These are phyloP conservation scores for Channa striata DNA, from an alignment of 2,797 vertebrate genomes.

Conservation along the genomic window DNA sequence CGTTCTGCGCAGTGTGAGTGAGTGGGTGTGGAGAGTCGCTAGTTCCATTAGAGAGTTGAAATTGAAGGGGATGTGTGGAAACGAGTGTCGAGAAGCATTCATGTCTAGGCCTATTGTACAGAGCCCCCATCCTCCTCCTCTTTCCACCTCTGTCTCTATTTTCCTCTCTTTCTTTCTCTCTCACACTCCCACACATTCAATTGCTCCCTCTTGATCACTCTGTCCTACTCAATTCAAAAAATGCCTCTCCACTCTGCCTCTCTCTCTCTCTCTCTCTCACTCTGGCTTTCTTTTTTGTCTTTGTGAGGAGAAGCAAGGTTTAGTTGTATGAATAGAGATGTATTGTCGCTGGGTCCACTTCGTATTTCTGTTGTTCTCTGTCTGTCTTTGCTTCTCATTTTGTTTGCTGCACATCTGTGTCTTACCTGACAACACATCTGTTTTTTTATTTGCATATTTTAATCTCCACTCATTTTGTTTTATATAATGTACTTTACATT, in stretches of 20 bases:
- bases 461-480: neutral
- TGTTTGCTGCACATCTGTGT: neutral
- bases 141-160: constrained; percentile 65
- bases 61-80: constrained; percentile 82
- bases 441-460: neutral
- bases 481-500: neutral
- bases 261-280: constrained; percentile 18
- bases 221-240: constrained; percentile 69
- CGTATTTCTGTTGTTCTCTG: constrained; percentile 15
- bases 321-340: constrained; percentile 39
- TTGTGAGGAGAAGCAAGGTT: constrained; percentile 46
- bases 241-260: constrained; percentile 47
- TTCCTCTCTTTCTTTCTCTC: constrained; percentile 52
- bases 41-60: constrained; percentile 80
- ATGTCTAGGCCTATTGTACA: constrained; percentile 81
- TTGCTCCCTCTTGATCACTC: constrained; percentile 73
- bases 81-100: constrained; percentile 81
- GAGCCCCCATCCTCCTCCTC: constrained; percentile 42
- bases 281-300: constrained; percentile 42
- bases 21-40: constrained; percentile 67
- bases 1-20: constrained; percentile 57
- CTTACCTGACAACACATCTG: neutral
- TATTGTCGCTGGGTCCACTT: constrained; percentile 28
- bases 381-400: constrained; percentile 25
- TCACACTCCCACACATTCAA: constrained; percentile 65